phyloP scores from a whole-genome alignment of 2,797 vertebrate genomes.

The Mallotus villosus region DNA sequence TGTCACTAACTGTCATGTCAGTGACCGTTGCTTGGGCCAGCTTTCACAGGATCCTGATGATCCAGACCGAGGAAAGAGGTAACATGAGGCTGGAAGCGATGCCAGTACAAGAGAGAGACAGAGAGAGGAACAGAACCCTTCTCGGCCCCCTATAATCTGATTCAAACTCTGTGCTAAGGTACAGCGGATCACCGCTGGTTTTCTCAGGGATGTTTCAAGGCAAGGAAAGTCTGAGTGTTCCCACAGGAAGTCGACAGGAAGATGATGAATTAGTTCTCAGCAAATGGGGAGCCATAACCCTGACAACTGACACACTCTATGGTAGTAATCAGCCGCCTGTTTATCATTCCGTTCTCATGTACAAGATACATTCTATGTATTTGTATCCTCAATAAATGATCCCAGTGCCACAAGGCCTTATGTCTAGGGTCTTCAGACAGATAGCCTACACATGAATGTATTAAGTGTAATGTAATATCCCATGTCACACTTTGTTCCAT shows the following conservation, averaged over 20 bases:
- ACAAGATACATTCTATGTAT: slow-evolving; percentile 14
- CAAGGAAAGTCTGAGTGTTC: slow-evolving; percentile 22
- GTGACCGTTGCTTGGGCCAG: slow-evolving; percentile 43
- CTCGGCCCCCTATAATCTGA: slow-evolving; percentile 38
- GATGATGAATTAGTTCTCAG: slow-evolving; percentile 47
- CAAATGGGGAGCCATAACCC: slow-evolving; percentile 34
- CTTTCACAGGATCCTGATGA: slow-evolving; percentile 40
- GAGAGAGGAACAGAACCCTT: slow-evolving; percentile 23
- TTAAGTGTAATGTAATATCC: slow-evolving; percentile 20
- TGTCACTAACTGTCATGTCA: slow-evolving; percentile 66
- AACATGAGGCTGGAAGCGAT: slow-evolving; percentile 25
- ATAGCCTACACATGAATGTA: neutral
- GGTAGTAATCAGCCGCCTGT: slow-evolving; percentile 55
- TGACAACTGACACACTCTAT: slow-evolving; percentile 32
- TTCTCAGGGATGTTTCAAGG: slow-evolving; percentile 32
- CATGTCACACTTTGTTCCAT: slow-evolving; percentile 40
- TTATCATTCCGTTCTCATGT: slow-evolving; percentile 24
- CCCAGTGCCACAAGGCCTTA: too few species aligned
- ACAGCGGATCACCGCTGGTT: slow-evolving; percentile 32
- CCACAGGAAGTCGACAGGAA: slow-evolving; percentile 39
- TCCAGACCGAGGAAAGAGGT: slow-evolving; percentile 45
- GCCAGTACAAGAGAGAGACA: slow-evolving; percentile 28
- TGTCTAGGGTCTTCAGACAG: neutral
- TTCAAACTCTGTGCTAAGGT: slow-evolving; percentile 21
- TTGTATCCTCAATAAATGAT: slow-evolving; percentile 35